phyloP scores from a whole-genome alignment of 2,888 invertebrate genomes.

The Polydrusus cervinus region DNA sequence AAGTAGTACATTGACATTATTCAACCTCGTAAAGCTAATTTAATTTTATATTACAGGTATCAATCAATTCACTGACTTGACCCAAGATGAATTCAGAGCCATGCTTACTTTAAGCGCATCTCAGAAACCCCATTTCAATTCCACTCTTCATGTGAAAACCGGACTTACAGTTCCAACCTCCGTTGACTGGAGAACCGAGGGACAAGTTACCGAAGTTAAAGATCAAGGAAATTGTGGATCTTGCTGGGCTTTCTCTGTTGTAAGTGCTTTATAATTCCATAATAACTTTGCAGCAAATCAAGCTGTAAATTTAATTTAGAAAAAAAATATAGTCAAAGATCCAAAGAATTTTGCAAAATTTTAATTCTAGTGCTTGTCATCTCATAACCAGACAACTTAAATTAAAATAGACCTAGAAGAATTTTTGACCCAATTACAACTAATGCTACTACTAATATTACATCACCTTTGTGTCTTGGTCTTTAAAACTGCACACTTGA shows the following conservation, averaged over 20 bases:
- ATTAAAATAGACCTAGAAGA: too few species aligned
- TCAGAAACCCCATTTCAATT: constrained; percentile 11
- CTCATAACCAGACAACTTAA: too few species aligned
- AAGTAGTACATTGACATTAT: not conserved
- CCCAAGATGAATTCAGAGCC: constrained; percentile 55
- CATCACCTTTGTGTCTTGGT: too few species aligned
- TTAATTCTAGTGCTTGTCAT: too few species aligned
- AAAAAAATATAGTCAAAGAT: too few species aligned
- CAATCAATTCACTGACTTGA: constrained; percentile 57
- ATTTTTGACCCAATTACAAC: too few species aligned
- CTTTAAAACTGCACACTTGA: too few species aligned
- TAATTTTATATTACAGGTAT: constrained; percentile 35
- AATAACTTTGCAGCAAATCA: not conserved
- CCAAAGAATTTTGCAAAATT: too few species aligned
- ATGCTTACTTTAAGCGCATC: constrained; percentile 21
- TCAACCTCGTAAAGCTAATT: not conserved
- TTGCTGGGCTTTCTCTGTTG: constrained; percentile 58
- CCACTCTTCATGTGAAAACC: constrained; percentile 8
- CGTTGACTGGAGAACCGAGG: constrained; percentile 59
- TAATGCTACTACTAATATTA: too few species aligned
- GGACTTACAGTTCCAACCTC: constrained; percentile 45
- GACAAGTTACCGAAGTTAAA: constrained; percentile 58
- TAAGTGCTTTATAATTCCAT: constrained; percentile 42
- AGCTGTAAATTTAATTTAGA: too few species aligned
- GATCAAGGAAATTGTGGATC: constrained; percentile 58